Evolutionary conservation across 2,888 invertebrate species (phyloP).

Genomic region (Parapristionchus giblindavisi): DNA sequence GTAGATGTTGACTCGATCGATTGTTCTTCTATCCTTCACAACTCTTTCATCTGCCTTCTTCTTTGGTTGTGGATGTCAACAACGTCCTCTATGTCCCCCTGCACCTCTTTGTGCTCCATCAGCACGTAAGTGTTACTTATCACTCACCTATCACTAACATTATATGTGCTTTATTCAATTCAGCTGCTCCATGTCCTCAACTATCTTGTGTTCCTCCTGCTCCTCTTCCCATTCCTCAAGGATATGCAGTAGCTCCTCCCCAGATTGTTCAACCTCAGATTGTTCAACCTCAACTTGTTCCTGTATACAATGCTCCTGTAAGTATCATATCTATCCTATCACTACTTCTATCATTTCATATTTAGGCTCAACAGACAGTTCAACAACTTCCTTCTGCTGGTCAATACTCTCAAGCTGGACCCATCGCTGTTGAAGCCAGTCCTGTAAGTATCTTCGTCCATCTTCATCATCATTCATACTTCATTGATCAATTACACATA

Average conservation of each 20-base stretch:
- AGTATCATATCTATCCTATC: neutral
- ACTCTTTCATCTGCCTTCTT: slow-evolving; percentile 43
- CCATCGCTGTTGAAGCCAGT: neutral
- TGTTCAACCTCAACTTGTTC: neutral
- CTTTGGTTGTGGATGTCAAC: slow-evolving; percentile 49
- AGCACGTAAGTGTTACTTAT: neutral
- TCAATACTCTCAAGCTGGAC: slow-evolving; percentile 1
- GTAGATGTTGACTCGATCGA: slow-evolving; percentile 39
- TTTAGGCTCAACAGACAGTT: slow-evolving; percentile 17
- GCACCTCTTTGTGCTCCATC: slow-evolving; percentile 26
- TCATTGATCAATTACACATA: neutral
- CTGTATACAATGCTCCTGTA: slow-evolving; percentile 16
- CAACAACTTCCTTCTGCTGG: slow-evolving; percentile 27
- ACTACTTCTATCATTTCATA: neutral
- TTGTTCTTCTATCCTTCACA: slow-evolving; percentile 40
- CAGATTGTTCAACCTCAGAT: neutral
- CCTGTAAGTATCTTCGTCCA: neutral
- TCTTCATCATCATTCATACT: neutral
- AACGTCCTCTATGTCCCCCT: slow-evolving; percentile 29
- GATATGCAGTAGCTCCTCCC: slow-evolving; percentile 15
- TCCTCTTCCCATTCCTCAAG: slow-evolving; percentile 3
- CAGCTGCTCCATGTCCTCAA: slow-evolving; percentile 23
- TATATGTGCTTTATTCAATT: neutral
- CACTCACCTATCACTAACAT: neutral
- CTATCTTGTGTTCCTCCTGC: slow-evolving; percentile 21